Evolutionary conservation across 2,113 vertebrate species (phyloP), one percentile per base, ranked within the genome.

Genomic region (Garra rufa): DNA sequence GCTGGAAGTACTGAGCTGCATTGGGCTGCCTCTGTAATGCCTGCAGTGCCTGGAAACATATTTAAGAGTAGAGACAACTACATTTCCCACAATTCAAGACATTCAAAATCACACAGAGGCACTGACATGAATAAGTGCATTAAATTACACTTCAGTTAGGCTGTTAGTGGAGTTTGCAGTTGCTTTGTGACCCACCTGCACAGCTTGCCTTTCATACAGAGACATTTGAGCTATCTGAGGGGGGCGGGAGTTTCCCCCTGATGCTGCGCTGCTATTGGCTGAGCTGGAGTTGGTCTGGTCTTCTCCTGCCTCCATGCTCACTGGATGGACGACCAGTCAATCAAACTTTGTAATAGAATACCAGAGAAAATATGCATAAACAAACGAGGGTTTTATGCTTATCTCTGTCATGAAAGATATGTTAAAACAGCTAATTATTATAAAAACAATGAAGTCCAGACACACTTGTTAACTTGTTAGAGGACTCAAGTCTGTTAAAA

Each of bases 1-100:
- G 98, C 90, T 99, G 97, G 85, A 99, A 99, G 89, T 99, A 99
- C 89, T 99, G 98, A 73, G 98, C 97, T 28, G 98, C 98, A 86
- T 99, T 98, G 38, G 98, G 98, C 90, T 99, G 98, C 81, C 98
- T 95, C 91, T 99, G 98, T 61, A 99, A 92, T 0, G 98, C 98
- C 87, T 99, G 98, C 30, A 99, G 93, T 79, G 98, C 98, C 98
- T 99, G 43, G 0, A 43, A n/a, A 82, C 24, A 30, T 34, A 24
- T 67, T 59, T 6, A 80, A 3, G 17, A 24, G 38, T 41, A 44
- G 21, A 46, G n/a, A 69, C 17, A n/a, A 61, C 43, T 34, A n/a
- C 2, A 48, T 28, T 46, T 67, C 17, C 9, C 28, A 69, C 46
- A 52, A 34, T 38, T 57, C 15, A 55, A 57, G 26, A 38, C 65